These are phyloP conservation scores for Rhinella marina DNA, from an alignment of 2,797 vertebrate genomes.

Conservation along the genomic window DNA sequence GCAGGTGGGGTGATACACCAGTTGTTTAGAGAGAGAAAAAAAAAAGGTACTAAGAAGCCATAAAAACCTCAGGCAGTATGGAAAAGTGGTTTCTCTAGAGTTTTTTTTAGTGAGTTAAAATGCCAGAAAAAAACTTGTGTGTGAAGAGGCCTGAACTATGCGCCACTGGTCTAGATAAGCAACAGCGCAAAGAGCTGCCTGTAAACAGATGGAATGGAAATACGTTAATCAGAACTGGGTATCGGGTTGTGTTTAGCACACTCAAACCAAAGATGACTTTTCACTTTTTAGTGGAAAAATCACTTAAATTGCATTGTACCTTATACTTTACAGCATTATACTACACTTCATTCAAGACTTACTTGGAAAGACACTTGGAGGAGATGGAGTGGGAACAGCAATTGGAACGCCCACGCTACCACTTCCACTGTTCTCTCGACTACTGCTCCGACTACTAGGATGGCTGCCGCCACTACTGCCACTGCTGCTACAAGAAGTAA, in stretches of 20 bases:
- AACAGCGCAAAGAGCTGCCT: background rate
- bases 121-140: too few species aligned
- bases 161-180: background rate
- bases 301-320: background rate
- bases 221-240: background rate
- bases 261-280: background rate
- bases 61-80: too few species aligned
- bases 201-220: background rate
- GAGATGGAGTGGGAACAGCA: slow-evolving; percentile 94
- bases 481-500: slow-evolving; percentile 85
- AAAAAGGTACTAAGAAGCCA: too few species aligned
- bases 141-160: background rate
- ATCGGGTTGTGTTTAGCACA: background rate
- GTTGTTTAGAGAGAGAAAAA: too few species aligned
- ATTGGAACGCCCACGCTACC: slow-evolving; percentile 97
- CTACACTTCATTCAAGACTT: slow-evolving; percentile 61
- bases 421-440: slow-evolving; percentile 98
- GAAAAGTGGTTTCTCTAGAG: too few species aligned
- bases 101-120: too few species aligned
- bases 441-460: slow-evolving; percentile 97
- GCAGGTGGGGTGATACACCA: too few species aligned
- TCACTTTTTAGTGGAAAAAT: background rate
- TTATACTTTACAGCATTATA: background rate
- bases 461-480: slow-evolving; percentile 97
- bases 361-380: slow-evolving; percentile 95